These are phyloP conservation scores for Cirrhinus mrigala DNA, from an alignment of 2,797 vertebrate species.

Conservation along the genomic window DNA sequence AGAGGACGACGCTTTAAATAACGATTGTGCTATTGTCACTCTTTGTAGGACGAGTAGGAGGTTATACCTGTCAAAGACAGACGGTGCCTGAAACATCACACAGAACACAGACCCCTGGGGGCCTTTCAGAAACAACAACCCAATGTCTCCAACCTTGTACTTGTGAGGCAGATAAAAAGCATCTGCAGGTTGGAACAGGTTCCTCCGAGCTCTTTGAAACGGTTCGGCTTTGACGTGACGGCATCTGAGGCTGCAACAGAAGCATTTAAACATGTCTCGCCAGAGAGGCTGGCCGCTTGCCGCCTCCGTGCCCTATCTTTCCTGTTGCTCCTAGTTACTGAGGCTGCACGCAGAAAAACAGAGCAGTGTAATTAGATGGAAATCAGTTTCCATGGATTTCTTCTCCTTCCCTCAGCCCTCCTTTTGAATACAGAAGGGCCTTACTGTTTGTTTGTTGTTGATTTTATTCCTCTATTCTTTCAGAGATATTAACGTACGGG, in stretches of 20 bases:
- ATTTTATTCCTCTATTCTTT: conserved; percentile 50
- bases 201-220: conserved; percentile 57
- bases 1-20: conserved; percentile 13
- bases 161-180: conserved; percentile 61
- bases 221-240: conserved; percentile 62
- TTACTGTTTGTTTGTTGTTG: conserved; percentile 80
- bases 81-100: conserved; percentile 45
- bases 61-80: conserved; percentile 36
- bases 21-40: conserved; percentile 31
- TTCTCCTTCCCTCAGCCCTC: conserved; percentile 64
- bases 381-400: conserved; percentile 82
- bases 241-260: conserved; percentile 65
- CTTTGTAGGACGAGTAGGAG: conserved; percentile 23
- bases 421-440: conserved; percentile 72
- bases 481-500: conserved; percentile 71
- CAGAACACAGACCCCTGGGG: conserved; percentile 42
- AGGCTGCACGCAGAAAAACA: conserved; percentile 72
- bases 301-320: conserved; percentile 73
- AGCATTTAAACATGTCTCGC: conserved; percentile 72
- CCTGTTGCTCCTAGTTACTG: conserved; percentile 81
- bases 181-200: conserved; percentile 70
- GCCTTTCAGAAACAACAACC: conserved; percentile 67
- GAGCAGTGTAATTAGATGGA: conserved; percentile 81
- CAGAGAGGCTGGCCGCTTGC: conserved; percentile 80
- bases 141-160: conserved; percentile 65